Evolutionary conservation across 2,797 vertebrate species (phyloP).

Genomic region (Macrochelys suwanniensis): DNA sequence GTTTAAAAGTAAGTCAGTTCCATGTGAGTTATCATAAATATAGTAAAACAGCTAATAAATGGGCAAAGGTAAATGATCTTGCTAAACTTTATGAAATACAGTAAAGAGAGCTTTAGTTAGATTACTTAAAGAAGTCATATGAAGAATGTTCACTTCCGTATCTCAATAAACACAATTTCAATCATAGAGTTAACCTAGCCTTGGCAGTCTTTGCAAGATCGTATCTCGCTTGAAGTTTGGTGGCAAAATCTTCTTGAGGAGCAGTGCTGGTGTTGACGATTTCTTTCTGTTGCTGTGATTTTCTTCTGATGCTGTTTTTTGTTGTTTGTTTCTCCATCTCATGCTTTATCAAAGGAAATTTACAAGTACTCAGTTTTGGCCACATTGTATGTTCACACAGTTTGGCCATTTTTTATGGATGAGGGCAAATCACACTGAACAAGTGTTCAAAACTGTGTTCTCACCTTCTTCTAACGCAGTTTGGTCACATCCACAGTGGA

Average conservation of each 20-base stretch:
- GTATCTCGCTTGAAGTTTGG: neutral
- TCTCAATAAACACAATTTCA: neutral
- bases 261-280: neutral
- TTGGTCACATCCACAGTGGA: neutral
- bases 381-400: neutral
- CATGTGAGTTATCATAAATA: neutral
- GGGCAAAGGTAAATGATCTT: too few relatives aligned
- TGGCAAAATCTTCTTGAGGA: neutral
- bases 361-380: neutral
- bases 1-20: constrained; percentile 15
- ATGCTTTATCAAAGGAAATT: neutral
- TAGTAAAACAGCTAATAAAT: neutral
- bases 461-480: neutral
- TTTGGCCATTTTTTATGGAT: neutral
- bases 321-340: neutral
- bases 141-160: neutral
- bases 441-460: neutral
- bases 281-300: neutral
- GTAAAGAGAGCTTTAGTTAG: neutral
- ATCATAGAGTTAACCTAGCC: neutral
- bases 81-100: neutral
- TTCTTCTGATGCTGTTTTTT: neutral
- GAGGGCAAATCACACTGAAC: neutral
- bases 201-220: neutral
- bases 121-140: neutral